Evolutionary conservation across 2,797 vertebrate species (phyloP).

Genomic region (Sebastes ruberrimus): DNA sequence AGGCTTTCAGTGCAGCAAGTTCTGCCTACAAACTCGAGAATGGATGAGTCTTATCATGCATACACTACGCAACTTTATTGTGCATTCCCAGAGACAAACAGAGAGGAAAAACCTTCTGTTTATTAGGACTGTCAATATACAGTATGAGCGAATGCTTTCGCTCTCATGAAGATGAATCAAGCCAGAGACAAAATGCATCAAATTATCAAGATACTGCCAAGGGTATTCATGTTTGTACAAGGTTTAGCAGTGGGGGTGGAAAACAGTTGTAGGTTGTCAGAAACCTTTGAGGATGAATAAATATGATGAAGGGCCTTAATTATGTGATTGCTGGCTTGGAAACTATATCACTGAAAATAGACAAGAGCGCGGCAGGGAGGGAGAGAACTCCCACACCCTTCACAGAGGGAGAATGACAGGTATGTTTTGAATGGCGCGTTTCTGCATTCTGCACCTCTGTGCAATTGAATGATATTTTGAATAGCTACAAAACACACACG

Average conservation of each 20-base stretch:
- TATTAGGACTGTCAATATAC: slow-evolving; percentile 32
- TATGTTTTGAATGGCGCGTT: slow-evolving; percentile 50
- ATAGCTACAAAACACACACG: slow-evolving; percentile 18
- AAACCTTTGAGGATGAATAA: slow-evolving; percentile 78
- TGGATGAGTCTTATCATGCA: slow-evolving; percentile 29
- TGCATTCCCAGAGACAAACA: slow-evolving; percentile 7
- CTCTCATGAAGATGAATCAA: slow-evolving; percentile 50
- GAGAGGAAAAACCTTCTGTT: slow-evolving; percentile 25
- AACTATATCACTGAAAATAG: slow-evolving; percentile 79
- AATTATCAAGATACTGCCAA: slow-evolving; percentile 61
- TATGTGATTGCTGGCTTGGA: slow-evolving; percentile 80
- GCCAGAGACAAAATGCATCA: slow-evolving; percentile 59
- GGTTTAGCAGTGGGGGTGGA: slow-evolving; percentile 74
- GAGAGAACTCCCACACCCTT: slow-evolving; percentile 73
- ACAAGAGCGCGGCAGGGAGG: slow-evolving; percentile 69
- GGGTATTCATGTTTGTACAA: slow-evolving; percentile 74
- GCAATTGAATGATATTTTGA: slow-evolving; percentile 49
- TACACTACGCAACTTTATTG: not conserved
- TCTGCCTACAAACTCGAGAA: slow-evolving; percentile 25
- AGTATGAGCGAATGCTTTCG: slow-evolving; percentile 24
- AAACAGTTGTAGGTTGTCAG: slow-evolving; percentile 80
- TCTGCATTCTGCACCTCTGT: slow-evolving; percentile 34
- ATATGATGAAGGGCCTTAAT: slow-evolving; percentile 80
- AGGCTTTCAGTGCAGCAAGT: slow-evolving; percentile 57
- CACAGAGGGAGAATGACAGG: slow-evolving; percentile 71